Base-by-base conservation (phyloP, 2,113 vertebrate genomes). In the Gracilinanus agilis region DNA sequence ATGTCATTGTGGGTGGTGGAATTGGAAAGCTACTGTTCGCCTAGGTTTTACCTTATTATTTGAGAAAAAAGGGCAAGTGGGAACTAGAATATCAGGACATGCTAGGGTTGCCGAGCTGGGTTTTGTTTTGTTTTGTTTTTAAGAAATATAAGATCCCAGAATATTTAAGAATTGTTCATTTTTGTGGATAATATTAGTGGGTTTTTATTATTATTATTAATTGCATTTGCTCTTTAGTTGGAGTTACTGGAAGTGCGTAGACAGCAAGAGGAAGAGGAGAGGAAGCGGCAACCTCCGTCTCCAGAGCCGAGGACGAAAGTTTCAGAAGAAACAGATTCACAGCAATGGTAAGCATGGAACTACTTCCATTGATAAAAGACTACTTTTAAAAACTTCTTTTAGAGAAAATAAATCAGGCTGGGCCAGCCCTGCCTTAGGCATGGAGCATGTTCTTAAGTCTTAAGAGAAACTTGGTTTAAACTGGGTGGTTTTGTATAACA, bases 161-260 rank as follows among this genome's bases (percentile, higher is more conserved):
- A 23, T 40, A 23, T 83, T 83, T 23, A 2, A 83, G 19, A 40
- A 83, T 83, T 83, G 40, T 21, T 40, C 67, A 21, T 83, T 83
- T 75, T 83, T 40, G 40, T 23, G n/a, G 23, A 91, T 95, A 61
- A 83, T 9, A 9, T 19, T 58, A 21, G 23, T n/a, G n/a, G n/a
- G n/a, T 83, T 67, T 67, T 54, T 19, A n/a, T n/a, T n/a, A n/a
- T n/a, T n/a, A n/a, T 91, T n/a, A 88, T 83, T 94, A 97, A 54
- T 0, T 0, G 0, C 61, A 91, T 95, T 96, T 24, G 23, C 94
- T 53, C 67, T 53, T 19, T 97, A 99, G 99, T 94, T 99, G 99
- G 99, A 99, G 96, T 98, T 99, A 98, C 97, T 99, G 99, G 99
- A 99, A 98, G 99, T 99, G 97, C 99, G 99, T 98, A 98, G 99